Base-by-base conservation (phyloP, 2,888 invertebrate species). In the Lordiphosa fenestrarum region DNA sequence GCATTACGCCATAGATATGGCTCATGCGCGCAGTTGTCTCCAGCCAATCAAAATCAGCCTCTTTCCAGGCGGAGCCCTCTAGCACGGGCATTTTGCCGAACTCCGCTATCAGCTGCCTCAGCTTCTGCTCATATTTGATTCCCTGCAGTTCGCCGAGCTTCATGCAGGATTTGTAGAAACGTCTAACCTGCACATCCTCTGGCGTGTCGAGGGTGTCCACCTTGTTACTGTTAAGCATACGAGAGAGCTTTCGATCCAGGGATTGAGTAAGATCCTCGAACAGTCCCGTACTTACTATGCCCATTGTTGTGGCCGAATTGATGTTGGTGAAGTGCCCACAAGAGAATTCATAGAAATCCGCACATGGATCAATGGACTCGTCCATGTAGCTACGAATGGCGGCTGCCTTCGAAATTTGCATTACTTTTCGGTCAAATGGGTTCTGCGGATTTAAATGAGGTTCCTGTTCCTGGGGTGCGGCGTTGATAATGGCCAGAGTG, bases 21-120 rank as follows among this genome's bases (percentile, higher is more conserved):
- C 69, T 44, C 7, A 88, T 80, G 21, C 66, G 68, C 1, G 69
- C 82, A 3, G 73, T 40, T 2, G 84, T 73, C 3, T 62, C 67
- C 19, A 88, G 25, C 88, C 89, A 88, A 53, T 88, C 83, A 40
- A 88, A 89, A 6, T 69, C 48, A 0, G 54, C 46, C 13, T 69
- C 77, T 6, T 66, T 53, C 89, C 89, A 89, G 0, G 46, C 52
- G 3, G 62, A 59, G 0, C 72, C 80, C 10, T 55, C 61, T 3
- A 87, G 48, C 2, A 71, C 75, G 0, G 88, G 88, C 85, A 88
- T 88, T 21, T 73, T 53, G 10, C 88, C 88, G 37, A 88, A 87
- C 23, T 83, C 73, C 0, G 53, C 53, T 6, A 86, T 83, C 4
- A 88, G 33, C n/a, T 53, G 36, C 33, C 42, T 54, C 3, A 87